Conservation (phyloP, 2,797 vertebrate genomes). For the Harpagifer antarcticus region DNA sequence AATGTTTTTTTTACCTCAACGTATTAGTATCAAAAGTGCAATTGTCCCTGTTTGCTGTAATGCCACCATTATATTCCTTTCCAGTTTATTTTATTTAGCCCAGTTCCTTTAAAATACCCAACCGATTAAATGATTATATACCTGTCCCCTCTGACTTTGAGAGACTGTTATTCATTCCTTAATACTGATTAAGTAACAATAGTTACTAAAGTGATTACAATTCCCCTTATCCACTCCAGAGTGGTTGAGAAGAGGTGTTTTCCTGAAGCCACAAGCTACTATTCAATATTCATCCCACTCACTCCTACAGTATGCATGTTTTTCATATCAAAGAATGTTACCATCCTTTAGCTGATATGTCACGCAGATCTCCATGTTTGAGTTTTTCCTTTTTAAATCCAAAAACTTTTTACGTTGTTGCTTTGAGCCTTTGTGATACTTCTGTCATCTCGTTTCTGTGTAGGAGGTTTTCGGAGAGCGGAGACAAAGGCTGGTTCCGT, state of each 20-base stretch:
- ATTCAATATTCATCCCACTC: conserved; percentile 61
- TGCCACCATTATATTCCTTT: neutral
- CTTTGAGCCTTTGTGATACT: conserved; percentile 67
- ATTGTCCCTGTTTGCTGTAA: neutral
- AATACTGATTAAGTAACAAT: conserved; percentile 18
- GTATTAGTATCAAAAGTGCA: neutral
- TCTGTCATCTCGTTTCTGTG: conserved; percentile 68
- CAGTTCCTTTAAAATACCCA: neutral
- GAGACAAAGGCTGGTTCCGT: conserved; percentile 92
- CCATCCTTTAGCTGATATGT: conserved; percentile 58
- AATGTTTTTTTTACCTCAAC: neutral
- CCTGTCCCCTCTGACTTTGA: conserved; percentile 10
- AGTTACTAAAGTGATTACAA: conserved; percentile 23
- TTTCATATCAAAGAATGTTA: conserved; percentile 63
- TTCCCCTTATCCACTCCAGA: conserved; percentile 35
- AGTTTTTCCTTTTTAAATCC: conserved; percentile 24
- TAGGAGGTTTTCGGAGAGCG: conserved; percentile 87
- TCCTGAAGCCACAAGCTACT: conserved; percentile 38
- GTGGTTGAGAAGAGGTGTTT: conserved; percentile 45
- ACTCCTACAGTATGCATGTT: conserved; percentile 56
- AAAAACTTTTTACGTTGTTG: conserved; percentile 49
- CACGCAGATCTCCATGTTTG: conserved; percentile 49
- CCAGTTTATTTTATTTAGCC: neutral
- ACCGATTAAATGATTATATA: neutral
- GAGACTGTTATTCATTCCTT: conserved; percentile 19